Evolutionary conservation across 2,113 vertebrate species (phyloP), one percentile per base, ranked within the genome.

Genomic region (Microtus montanus): DNA sequence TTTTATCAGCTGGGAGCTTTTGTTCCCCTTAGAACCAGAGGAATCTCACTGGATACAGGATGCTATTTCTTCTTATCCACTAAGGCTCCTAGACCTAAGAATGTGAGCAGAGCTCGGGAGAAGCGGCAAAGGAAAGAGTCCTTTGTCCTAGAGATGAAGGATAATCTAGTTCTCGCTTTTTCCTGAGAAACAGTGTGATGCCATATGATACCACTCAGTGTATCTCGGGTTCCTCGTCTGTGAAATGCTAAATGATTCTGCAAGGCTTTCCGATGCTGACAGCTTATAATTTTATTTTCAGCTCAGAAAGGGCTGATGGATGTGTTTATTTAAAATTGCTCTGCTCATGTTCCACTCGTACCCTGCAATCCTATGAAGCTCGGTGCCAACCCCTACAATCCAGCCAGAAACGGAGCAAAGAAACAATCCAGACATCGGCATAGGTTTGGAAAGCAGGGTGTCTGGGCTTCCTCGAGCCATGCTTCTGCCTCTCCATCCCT

Each of bases 381-480:
- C 1, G 3, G 38, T 82, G 79, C 58, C 91, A 87, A 64, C 74
- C 64, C 84, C 84, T 22, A 22, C 38, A 80, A 83, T 35, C 38
- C 33, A 4, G 28, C 91, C 91, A 89, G 87, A 89, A 89, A 30
- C 5, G n/a, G 35, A 28, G 33, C n/a, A 4, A 38, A 44, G 64
- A 63, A 35, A 41, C 33, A 58, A 75, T 87, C 80, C 86, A 90
- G 86, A 73, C 89, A 58, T 10, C 14, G 2, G 9, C 79, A 41
- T 49, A 80, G 41, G 87, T 93, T 83, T 96, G 88, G 73, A 68
- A 89, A 92, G 63, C 9, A 58, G 47, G 73, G 89, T 5, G 19
- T 83, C 70, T 83, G 93, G 52, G 41, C 61, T 87, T 78, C 84
- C 75, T 83, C 52, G 13, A 77, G 61, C 15, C 44, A 0, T 12